Evolutionary conservation across 2,888 invertebrate species (phyloP).

Genomic region (Pheosia gnoma): DNA sequence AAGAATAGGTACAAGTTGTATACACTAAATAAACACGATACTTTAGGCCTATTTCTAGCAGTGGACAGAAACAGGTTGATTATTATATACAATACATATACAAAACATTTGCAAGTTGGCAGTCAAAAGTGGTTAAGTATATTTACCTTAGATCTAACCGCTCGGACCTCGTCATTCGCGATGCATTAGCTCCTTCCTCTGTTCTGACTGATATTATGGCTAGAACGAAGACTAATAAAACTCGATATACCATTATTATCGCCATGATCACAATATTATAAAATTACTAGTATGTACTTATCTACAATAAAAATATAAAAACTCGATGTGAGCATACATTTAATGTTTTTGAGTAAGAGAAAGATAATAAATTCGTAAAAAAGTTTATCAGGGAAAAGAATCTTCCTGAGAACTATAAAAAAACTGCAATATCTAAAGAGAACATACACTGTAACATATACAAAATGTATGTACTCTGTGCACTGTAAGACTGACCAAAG

Average conservation of each 20-base stretch:
- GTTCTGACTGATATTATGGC: slow-evolving; percentile 72
- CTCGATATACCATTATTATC: slow-evolving; percentile 70
- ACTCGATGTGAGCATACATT: slow-evolving; percentile 16
- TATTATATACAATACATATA: background rate
- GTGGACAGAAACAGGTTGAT: background rate
- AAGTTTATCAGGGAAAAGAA: slow-evolving; percentile 15
- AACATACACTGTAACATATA: no score
- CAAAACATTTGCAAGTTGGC: background rate
- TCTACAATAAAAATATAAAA: slow-evolving; percentile 21
- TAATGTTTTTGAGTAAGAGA: slow-evolving; percentile 10
- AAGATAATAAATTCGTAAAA: slow-evolving; percentile 6
- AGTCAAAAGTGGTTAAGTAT: background rate
- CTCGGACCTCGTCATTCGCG: slow-evolving; percentile 86
- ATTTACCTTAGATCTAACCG: slow-evolving; percentile 86
- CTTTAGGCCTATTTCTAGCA: no score
- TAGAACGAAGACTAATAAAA: slow-evolving; percentile 71
- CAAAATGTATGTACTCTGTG: no score
- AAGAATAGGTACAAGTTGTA: no score
- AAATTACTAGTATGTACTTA: slow-evolving; percentile 48
- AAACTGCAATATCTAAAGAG: slow-evolving; percentile 6
- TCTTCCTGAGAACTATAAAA: slow-evolving; percentile 15
- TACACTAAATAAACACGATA: no score
- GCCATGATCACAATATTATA: slow-evolving; percentile 60
- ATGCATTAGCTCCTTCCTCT: slow-evolving; percentile 61
- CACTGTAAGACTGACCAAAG: no score